Conservation (phyloP, 2,888 invertebrate species). For the Caenorhabditis sp. region DNA sequence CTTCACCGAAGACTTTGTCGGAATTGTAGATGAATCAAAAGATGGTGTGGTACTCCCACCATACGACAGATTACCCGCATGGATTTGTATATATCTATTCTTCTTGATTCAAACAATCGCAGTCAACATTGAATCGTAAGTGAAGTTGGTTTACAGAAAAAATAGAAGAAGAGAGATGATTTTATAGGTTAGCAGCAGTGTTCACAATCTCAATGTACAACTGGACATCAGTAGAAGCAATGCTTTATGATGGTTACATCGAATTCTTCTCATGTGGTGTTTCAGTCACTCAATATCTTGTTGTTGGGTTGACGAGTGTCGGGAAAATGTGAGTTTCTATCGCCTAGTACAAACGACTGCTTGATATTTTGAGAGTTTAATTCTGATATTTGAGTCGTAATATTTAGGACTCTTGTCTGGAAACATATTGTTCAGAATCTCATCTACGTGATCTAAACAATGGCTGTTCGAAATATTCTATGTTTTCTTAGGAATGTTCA, state of each 20-base stretch:
- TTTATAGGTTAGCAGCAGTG: slow-evolving; percentile 39
- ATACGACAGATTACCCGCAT: slow-evolving; percentile 38
- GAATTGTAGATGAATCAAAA: slow-evolving; percentile 46
- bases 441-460: no score
- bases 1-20: slow-evolving; percentile 48
- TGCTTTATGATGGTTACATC: slow-evolving; percentile 51
- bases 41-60: slow-evolving; percentile 37
- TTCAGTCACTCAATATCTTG: slow-evolving; percentile 36
- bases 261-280: slow-evolving; percentile 39
- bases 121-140: slow-evolving; percentile 41
- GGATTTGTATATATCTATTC: slow-evolving; percentile 46
- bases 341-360: no score
- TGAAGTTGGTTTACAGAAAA: background rate
- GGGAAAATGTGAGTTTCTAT: slow-evolving; percentile 41
- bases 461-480: no score
- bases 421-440: no score
- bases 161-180: background rate
- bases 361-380: no score
- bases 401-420: no score
- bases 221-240: slow-evolving; percentile 52
- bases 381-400: no score
- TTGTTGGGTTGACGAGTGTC: slow-evolving; percentile 42
- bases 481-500: no score
- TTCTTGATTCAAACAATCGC: slow-evolving; percentile 42
- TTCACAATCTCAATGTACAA: slow-evolving; percentile 55